phyloP scores from a whole-genome alignment of 2,888 invertebrate genomes.

The Taenaris catops region DNA sequence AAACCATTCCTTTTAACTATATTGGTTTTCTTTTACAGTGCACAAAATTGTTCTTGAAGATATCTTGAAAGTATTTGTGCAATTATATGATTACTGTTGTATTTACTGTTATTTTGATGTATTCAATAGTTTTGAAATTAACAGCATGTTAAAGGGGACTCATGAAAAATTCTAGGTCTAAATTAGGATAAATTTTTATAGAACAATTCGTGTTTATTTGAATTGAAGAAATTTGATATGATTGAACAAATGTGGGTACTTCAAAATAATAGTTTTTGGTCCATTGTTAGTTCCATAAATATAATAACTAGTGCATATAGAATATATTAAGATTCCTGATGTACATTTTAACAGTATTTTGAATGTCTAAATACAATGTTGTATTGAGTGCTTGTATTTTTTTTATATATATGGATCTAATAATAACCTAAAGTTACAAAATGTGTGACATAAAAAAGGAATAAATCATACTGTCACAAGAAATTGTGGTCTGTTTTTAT shows the following conservation, averaged over 20 bases:
- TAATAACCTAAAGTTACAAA: conserved; percentile 35
- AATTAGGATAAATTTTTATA: conserved; percentile 14
- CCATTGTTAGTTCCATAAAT: conserved; percentile 22
- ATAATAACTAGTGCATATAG: conserved; percentile 5
- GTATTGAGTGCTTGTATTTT: conserved; percentile 31
- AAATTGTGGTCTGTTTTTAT: conserved; percentile 59
- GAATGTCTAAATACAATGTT: conserved; percentile 26
- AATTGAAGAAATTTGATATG: conserved; percentile 6
- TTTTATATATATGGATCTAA: conserved; percentile 44
- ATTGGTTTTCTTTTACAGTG: conserved; percentile 38
- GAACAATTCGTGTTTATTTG: conserved; percentile 6
- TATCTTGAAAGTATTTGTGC: conserved; percentile 7
- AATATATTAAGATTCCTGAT: conserved; percentile 5
- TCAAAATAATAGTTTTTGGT: conserved; percentile 17
- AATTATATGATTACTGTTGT: conserved; percentile 12
- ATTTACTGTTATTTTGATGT: conserved; percentile 13
- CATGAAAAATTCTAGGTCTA: conserved; percentile 3
- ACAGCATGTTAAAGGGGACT: conserved; percentile 3
- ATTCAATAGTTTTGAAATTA: conserved; percentile 5
- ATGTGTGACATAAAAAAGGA: conserved; percentile 42
- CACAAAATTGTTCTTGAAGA: conserved; percentile 39
- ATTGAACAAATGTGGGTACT: conserved; percentile 15
- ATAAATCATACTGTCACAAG: conserved; percentile 66
- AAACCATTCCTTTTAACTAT: conserved; percentile 39
- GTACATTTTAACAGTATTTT: conserved; percentile 12